These are phyloP conservation scores for Thalassoma bifasciatum DNA, from an alignment of 2,113 vertebrate genomes.

Conservation along the genomic window DNA sequence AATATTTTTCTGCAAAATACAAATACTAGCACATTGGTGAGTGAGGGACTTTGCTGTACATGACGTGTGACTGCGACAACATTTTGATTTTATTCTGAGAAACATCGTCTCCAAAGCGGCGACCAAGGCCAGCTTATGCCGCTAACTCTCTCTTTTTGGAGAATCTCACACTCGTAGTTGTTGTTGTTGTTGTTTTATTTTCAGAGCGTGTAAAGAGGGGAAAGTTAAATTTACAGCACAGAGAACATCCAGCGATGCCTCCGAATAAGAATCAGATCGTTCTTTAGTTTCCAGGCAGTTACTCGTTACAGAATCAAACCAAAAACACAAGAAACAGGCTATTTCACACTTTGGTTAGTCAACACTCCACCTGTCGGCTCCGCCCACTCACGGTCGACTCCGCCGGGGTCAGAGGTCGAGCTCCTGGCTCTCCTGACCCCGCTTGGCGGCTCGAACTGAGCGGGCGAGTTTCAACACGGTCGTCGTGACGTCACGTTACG, in stretches of 20 bases:
- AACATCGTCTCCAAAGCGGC: slow-evolving; percentile 92
- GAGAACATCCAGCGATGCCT: slow-evolving; percentile 39
- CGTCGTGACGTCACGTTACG: slow-evolving; percentile 7
- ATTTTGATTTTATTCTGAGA: slow-evolving; percentile 86
- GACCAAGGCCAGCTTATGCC: slow-evolving; percentile 98
- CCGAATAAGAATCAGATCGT: slow-evolving; percentile 21
- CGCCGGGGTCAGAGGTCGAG: slow-evolving; percentile 32
- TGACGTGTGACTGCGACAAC: slow-evolving; percentile 88
- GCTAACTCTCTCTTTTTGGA: slow-evolving; percentile 86
- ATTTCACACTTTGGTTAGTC: slow-evolving; percentile 85
- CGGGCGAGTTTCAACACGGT: background rate
- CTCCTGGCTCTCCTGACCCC: slow-evolving; percentile 33
- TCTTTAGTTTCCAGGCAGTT: slow-evolving; percentile 70
- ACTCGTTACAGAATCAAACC: slow-evolving; percentile 55
- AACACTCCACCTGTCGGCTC: slow-evolving; percentile 65
- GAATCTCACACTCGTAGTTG: slow-evolving; percentile 79
- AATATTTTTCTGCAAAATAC: slow-evolving; percentile 89
- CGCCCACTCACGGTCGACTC: slow-evolving; percentile 69
- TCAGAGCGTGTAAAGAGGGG: slow-evolving; percentile 39
- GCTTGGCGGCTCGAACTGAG: background rate
- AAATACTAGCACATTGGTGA: slow-evolving; percentile 92
- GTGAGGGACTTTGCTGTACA: slow-evolving; percentile 87
- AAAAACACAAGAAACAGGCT: slow-evolving; percentile 52
- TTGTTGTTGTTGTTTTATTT: too few species aligned
- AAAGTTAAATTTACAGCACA: slow-evolving; percentile 12